Evolutionary conservation across 2,113 vertebrate genomes (phyloP).

Genomic region (Nesogale talazaci): DNA sequence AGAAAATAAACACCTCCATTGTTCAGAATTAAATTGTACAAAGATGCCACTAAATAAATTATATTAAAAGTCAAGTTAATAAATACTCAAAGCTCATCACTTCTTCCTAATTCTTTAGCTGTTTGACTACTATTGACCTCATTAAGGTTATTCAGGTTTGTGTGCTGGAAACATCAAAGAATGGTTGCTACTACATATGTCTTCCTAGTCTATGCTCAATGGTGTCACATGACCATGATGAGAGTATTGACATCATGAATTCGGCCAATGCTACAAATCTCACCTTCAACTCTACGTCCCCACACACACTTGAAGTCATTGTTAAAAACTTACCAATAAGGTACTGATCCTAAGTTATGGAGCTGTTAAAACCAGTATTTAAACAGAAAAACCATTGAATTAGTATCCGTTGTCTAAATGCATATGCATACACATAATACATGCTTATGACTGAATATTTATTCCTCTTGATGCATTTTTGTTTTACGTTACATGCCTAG

Average conservation of each 20-base stretch:
- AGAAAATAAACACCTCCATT: slow-evolving; percentile 9
- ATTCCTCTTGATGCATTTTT: neutral
- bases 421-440: neutral
- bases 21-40: slow-evolving; percentile 1
- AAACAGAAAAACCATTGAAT: neutral
- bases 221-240: neutral
- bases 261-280: no score
- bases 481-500: neutral
- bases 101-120: neutral
- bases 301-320: no score
- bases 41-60: neutral
- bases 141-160: neutral
- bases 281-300: no score
- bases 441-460: neutral
- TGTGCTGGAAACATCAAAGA: neutral
- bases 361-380: neutral
- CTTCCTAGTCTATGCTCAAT: neutral
- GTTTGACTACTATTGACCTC: neutral
- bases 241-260: neutral
- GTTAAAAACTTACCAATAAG: neutral
- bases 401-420: neutral
- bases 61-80: neutral
- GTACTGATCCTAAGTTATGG: neutral
- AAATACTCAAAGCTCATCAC: neutral
- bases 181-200: neutral